Evolutionary conservation across 1,140 invertebrate species (phyloP).

Genomic region (Daktulosphaira vitifoliae): DNA sequence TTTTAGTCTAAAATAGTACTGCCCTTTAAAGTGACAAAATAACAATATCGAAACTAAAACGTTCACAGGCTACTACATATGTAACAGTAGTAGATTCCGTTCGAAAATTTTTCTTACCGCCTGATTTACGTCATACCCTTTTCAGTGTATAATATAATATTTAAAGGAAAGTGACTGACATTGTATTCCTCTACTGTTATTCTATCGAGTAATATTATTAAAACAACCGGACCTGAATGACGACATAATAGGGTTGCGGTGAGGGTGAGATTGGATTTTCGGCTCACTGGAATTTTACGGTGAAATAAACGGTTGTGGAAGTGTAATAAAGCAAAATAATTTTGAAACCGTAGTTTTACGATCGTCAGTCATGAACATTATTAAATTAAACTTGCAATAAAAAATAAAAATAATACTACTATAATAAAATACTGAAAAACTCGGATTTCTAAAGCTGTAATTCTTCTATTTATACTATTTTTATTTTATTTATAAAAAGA

Average conservation of each 20-base stretch:
- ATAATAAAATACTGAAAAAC: no score
- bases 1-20: no score
- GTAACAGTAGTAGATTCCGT: neutral
- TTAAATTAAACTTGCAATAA: neutral
- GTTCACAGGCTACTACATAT: no score
- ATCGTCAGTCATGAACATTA: neutral
- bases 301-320: slow-evolving; percentile 1
- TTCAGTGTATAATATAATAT: slow-evolving; percentile 19
- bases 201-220: slow-evolving; percentile 7
- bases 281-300: neutral
- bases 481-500: no score
- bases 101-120: neutral
- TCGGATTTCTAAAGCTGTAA: no score
- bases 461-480: no score
- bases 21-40: no score
- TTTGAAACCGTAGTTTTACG: slow-evolving; percentile 1
- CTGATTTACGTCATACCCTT: slow-evolving; percentile 7
- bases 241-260: neutral
- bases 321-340: slow-evolving; percentile 20
- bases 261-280: neutral
- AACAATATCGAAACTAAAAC: no score
- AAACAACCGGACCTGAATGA: neutral
- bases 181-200: neutral
- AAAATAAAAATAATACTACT: no score
- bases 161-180: neutral